A percentile compares a stretch with the other conserved stretches of the same genome.
Evolutionary conservation across 2,797 vertebrate species (phyloP).

Genomic region (Melanotaenia boesemani): DNA sequence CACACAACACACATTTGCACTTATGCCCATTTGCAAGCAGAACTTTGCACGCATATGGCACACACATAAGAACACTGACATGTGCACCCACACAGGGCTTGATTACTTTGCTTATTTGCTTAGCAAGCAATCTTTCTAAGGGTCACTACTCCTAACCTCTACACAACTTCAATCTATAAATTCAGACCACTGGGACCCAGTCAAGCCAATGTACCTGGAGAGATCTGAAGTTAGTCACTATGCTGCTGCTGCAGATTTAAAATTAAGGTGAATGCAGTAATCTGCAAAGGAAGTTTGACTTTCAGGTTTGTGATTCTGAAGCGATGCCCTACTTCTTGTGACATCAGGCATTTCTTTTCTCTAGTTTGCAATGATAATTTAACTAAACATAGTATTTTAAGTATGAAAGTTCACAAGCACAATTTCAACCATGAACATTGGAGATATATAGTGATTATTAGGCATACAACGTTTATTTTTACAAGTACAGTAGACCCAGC

Average conservation of each 20-base stretch:
- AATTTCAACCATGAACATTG: conserved; percentile 10
- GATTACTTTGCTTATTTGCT: conserved; percentile 76
- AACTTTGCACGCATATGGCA: conserved; percentile 16
- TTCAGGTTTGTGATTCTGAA: conserved; percentile 14
- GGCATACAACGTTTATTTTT: background rate
- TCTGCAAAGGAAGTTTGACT: conserved; percentile 14
- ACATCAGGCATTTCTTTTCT: background rate
- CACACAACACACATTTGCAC: conserved; percentile 14
- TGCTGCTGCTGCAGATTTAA: conserved; percentile 29
- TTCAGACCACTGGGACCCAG: conserved; percentile 46
- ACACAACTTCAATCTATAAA: conserved; percentile 67
- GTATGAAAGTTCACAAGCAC: background rate
- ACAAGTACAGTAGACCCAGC: background rate
- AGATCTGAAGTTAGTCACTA: conserved; percentile 56
- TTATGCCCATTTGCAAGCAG: background rate
- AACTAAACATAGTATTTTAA: background rate
- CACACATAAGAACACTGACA: conserved; percentile 20
- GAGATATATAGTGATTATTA: background rate
- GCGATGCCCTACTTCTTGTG: conserved; percentile 27
- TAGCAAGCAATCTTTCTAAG: conserved; percentile 70
- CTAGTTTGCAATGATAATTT: conserved; percentile 1
- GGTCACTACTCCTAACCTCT: conserved; percentile 64
- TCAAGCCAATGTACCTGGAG: conserved; percentile 46
- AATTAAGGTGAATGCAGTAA: conserved; percentile 38
- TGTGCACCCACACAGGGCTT: conserved; percentile 25